Evolutionary conservation across 92 coral and sea anemone species (phyloP).

Genomic region (Diadumene lineata): DNA sequence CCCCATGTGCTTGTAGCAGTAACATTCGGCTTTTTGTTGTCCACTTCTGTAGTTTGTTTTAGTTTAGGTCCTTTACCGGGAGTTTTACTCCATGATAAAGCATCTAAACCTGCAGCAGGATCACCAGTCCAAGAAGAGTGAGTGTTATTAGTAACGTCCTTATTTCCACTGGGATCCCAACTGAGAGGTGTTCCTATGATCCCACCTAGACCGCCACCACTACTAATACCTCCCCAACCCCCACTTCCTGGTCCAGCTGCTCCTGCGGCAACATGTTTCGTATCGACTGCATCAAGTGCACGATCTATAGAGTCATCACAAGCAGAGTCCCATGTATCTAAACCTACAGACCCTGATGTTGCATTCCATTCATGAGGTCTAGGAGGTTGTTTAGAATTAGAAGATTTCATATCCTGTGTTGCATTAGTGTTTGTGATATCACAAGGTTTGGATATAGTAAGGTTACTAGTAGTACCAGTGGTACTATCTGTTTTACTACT

Average conservation of each 20-base stretch:
- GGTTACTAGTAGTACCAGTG: background rate
- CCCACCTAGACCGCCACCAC: constrained; percentile 85
- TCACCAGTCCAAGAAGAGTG: constrained; percentile 29
- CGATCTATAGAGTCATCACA: constrained; percentile 81
- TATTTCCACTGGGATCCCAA: constrained; percentile 51
- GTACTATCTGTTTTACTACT: constrained; percentile 59
- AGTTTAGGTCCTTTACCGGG: constrained; percentile 88
- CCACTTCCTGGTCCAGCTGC: constrained; percentile 86
- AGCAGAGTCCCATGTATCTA: constrained; percentile 77
- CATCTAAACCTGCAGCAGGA: constrained; percentile 16
- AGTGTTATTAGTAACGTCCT: constrained; percentile 1
- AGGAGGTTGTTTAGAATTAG: background rate
- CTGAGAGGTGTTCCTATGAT: constrained; percentile 64
- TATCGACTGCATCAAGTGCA: constrained; percentile 86
- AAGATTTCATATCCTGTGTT: constrained; percentile 4
- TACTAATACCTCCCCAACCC: constrained; percentile 64
- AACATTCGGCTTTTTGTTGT: constrained; percentile 17
- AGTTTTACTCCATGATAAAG: constrained; percentile 79
- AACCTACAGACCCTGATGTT: constrained; percentile 27
- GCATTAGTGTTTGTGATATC: background rate
- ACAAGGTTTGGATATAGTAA: constrained; percentile 2
- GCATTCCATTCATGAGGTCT: constrained; percentile 22
- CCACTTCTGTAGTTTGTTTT: constrained; percentile 30
- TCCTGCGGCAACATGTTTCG: constrained; percentile 55
- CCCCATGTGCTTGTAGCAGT: constrained; percentile 73